These are phyloP conservation scores for Anabas testudineus DNA, from an alignment of 2,797 vertebrate species.

Conservation along the genomic window DNA sequence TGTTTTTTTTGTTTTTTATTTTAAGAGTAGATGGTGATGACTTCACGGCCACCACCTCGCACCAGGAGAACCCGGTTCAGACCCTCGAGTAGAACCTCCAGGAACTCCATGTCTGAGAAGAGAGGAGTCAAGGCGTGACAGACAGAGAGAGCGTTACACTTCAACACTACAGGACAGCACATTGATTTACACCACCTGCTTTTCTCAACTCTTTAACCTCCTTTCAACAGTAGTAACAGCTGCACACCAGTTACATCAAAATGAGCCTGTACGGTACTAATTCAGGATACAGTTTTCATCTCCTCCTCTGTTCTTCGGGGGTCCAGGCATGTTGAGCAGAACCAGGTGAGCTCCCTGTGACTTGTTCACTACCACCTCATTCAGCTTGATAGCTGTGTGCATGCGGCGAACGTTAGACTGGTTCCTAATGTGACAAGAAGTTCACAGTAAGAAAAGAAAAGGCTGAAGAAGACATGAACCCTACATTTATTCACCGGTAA, in stretches of 20 bases:
- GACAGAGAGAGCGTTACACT: not conserved
- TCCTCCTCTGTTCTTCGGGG: conserved; percentile 91
- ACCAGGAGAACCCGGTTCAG: conserved; percentile 94
- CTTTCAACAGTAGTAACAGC: not conserved
- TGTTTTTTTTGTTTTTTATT: not conserved
- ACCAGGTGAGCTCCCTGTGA: conserved; percentile 95
- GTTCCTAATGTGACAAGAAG: conserved; percentile 83
- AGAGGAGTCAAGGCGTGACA: conserved; percentile 45
- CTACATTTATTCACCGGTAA: not conserved
- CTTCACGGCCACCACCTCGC: conserved; percentile 94
- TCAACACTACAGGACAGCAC: too few species aligned
- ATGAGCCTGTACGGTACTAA: not conserved
- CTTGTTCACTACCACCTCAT: conserved; percentile 90
- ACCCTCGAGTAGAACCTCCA: conserved; percentile 96
- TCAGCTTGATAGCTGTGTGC: conserved; percentile 91
- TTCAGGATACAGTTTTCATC: conserved; percentile 98
- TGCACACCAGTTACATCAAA: not conserved
- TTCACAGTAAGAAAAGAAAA: conserved; percentile 15
- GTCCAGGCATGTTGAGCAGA: conserved; percentile 97
- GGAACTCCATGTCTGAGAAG: conserved; percentile 95
- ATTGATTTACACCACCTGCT: not conserved
- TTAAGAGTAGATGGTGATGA: conserved; percentile 98
- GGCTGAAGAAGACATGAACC: not conserved
- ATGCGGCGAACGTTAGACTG: conserved; percentile 93
- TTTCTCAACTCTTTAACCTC: not conserved